Evolutionary conservation across 2,113 vertebrate species (phyloP), one percentile per base, ranked within the genome.

Genomic region (Mobula hypostoma): DNA sequence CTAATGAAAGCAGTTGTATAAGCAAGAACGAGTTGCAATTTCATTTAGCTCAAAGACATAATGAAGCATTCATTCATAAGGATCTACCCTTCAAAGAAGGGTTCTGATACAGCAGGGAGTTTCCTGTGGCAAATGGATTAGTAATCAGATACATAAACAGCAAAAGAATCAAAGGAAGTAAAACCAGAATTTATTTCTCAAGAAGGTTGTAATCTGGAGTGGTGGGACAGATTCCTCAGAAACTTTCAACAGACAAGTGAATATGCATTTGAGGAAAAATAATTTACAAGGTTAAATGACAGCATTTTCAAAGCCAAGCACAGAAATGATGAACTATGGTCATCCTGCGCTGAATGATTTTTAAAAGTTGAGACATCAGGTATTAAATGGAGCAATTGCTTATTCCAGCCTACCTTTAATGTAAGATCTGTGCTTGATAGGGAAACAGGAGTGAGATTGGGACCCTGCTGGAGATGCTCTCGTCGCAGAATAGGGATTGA

Each of bases 361-460:
- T 21, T 83, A 56, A 21, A 40, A 58, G 19, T 83, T 83, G 56
- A 29, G 58, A 24, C 24, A 87, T 56, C 27, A 5, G 56, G 27
- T 24, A 87, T 61, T 56, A 8, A 3, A 27, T n/a, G 5, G 27
- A 29, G 74, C 74, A n/a, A 27, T 9, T 27, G 58, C 61, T 9
- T 5, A 0, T 4, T 17, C 17, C 87, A 85, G 0, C 85, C 95
- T 97, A 99, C 99, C 98, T 99, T 99, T 94, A 99, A 97, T 0
- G 98, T 99, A 94, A 99, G 98, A 95, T 99, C 99, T 0, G 98
- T 97, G 4, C 97, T 98, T 90, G 99, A 98, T 96, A 98, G 99
- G 94, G 98, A 98, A 95, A 99, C 97, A 7, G 98, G 97, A 95
- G 98, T 99, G 94, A 99, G 98, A 95, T 97, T 97, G 0, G 99